Conservation (phyloP, 2,797 vertebrate genomes). For the Channa striata region DNA sequence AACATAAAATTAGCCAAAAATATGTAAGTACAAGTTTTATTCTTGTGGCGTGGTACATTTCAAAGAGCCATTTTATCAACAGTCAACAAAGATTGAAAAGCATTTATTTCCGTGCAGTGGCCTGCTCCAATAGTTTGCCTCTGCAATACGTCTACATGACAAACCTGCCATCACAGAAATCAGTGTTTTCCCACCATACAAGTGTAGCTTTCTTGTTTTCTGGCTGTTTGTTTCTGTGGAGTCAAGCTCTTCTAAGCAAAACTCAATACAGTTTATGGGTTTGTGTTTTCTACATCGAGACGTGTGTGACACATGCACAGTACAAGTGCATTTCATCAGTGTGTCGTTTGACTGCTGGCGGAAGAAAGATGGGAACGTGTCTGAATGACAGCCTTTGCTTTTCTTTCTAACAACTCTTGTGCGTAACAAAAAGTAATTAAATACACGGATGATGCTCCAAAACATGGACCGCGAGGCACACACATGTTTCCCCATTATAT, state of each 20-base stretch:
- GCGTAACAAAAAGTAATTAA: background rate
- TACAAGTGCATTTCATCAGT: constrained; percentile 8
- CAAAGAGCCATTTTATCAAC: constrained; percentile 60
- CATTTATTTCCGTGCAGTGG: constrained; percentile 63
- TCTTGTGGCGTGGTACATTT: constrained; percentile 54
- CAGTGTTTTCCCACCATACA: constrained; percentile 62
- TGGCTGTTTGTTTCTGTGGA: constrained; percentile 74
- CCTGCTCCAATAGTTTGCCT: constrained; percentile 66
- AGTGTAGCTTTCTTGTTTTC: constrained; percentile 67
- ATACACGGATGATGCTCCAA: background rate
- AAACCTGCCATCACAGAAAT: constrained; percentile 69
- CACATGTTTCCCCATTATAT: background rate
- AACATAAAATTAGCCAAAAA: constrained; percentile 12
- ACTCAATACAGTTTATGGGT: constrained; percentile 61
- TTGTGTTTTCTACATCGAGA: constrained; percentile 37
- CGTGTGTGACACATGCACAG: constrained; percentile 29
- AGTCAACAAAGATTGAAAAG: constrained; percentile 70
- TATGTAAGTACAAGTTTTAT: constrained; percentile 57
- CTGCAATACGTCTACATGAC: constrained; percentile 75
- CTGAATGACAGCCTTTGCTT: background rate
- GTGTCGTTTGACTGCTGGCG: constrained; percentile 14
- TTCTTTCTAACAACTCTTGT: background rate
- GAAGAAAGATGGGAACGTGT: background rate
- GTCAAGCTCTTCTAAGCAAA: constrained; percentile 75
- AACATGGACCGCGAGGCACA: too few relatives aligned